Percentiles rank a stretch among this genome's conserved stretches.
Conservation (phyloP, 2,888 invertebrate genomes). For the Thereva nobilitata region DNA sequence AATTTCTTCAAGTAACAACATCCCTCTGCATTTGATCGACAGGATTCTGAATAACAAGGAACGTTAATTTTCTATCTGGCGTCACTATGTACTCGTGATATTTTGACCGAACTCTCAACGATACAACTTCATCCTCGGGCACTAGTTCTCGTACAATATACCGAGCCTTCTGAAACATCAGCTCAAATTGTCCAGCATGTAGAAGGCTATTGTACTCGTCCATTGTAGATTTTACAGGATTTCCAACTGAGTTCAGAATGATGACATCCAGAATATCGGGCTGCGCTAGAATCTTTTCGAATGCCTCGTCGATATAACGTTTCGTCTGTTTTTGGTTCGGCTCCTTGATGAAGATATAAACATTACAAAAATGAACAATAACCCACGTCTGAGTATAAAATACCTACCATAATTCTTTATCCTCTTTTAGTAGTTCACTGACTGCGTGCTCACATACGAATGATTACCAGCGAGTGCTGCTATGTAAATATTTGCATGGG, state of each 20-base stretch:
- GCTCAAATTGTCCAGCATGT: slow-evolving; percentile 52
- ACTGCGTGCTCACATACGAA: background rate
- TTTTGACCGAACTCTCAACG: slow-evolving; percentile 52
- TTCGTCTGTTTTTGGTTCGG: slow-evolving; percentile 41
- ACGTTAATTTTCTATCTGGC: slow-evolving; percentile 53
- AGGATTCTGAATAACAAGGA: slow-evolving; percentile 53
- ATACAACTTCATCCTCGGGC: slow-evolving; percentile 47
- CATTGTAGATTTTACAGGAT: slow-evolving; percentile 54
- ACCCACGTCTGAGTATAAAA: no score
- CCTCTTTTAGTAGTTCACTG: no score
- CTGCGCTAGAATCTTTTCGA: slow-evolving; percentile 46
- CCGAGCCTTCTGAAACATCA: slow-evolving; percentile 50
- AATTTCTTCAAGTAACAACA: slow-evolving; percentile 1
- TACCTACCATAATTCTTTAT: no score
- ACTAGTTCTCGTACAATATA: slow-evolving; percentile 50
- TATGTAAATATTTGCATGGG: slow-evolving; percentile 3
- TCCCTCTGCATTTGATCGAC: slow-evolving; percentile 45
- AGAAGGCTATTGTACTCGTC: slow-evolving; percentile 47
- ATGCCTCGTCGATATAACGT: slow-evolving; percentile 53
- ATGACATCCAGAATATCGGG: slow-evolving; percentile 52
- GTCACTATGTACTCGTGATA: slow-evolving; percentile 52
- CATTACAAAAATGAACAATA: background rate
- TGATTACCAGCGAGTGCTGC: background rate
- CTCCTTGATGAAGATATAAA: background rate
- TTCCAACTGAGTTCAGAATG: slow-evolving; percentile 51